phyloP scores from a whole-genome alignment of 1,140 invertebrate genomes.

The Globodera rostochiensis region DNA sequence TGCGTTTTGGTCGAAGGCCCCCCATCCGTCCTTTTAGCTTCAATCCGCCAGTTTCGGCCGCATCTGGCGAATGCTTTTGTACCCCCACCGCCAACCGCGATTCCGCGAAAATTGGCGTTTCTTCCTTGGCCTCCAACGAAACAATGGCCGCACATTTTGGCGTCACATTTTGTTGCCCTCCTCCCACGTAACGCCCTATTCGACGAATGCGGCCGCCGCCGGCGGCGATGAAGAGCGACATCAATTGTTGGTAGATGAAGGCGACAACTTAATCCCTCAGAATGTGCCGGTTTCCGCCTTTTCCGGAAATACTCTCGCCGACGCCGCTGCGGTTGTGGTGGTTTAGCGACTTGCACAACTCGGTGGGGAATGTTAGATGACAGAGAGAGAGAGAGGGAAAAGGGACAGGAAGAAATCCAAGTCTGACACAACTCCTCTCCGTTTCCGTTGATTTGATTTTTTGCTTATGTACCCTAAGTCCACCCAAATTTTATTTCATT shows the following conservation, averaged over 20 bases:
- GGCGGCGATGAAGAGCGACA: not conserved
- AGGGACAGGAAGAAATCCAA: too few relatives aligned
- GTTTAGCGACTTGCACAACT: not conserved
- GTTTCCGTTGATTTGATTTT: too few relatives aligned
- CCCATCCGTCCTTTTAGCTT: conserved; percentile 3
- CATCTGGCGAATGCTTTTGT: conserved; percentile 25
- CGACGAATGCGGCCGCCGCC: not conserved
- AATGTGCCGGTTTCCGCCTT: not conserved
- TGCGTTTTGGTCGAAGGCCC: not conserved
- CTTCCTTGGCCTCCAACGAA: conserved; percentile 32
- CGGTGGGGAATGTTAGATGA: too few relatives aligned
- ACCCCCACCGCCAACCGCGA: conserved; percentile 24
- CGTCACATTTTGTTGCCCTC: conserved; percentile 40
- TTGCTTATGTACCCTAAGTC: too few relatives aligned
- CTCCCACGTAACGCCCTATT: conserved; percentile 15
- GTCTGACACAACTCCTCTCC: too few relatives aligned
- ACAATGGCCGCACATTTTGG: conserved; percentile 25
- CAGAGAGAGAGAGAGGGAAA: too few relatives aligned
- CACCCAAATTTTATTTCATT: too few relatives aligned
- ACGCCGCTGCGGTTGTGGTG: not conserved
- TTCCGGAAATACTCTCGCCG: not conserved
- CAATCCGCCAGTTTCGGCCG: conserved; percentile 2
- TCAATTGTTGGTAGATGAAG: not conserved
- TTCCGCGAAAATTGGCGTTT: conserved; percentile 33
- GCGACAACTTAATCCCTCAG: not conserved